Conservation (phyloP, 2,797 vertebrate genomes). For the Hephaestus fuliginosus region DNA sequence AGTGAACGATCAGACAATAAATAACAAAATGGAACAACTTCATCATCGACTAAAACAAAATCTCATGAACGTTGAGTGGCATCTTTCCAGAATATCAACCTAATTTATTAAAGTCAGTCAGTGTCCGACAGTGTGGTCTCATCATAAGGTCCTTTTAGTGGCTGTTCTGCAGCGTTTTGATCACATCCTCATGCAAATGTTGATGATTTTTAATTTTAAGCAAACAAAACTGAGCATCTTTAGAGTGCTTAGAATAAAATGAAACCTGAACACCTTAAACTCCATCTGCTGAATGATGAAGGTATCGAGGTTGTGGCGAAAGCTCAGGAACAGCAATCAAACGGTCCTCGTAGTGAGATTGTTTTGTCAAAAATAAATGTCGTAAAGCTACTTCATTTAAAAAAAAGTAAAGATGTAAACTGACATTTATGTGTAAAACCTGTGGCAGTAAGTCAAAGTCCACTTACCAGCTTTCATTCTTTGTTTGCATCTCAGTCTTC, state of each 20-base stretch:
- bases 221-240: not conserved
- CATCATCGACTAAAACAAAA: conserved; percentile 2
- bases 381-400: not conserved
- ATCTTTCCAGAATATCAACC: not conserved
- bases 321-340: not conserved
- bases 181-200: not conserved
- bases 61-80: conserved; percentile 11
- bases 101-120: not conserved
- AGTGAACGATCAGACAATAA: conserved; percentile 54
- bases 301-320: not conserved
- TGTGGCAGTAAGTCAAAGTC: not conserved
- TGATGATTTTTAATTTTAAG: not conserved
- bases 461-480: not conserved
- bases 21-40: conserved; percentile 47
- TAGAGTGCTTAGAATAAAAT: not conserved
- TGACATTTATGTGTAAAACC: not conserved
- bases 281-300: not conserved
- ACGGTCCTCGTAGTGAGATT: not conserved
- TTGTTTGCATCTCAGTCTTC: not conserved
- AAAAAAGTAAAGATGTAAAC: conserved; percentile 5
- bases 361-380: not conserved
- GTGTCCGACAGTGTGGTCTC: not conserved
- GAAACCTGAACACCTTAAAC: not conserved
- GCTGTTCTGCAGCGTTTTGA: conserved; percentile 12
- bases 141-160: not conserved